phyloP scores from a whole-genome alignment of 2,888 invertebrate genomes.

The Physocephala rufipes region DNA sequence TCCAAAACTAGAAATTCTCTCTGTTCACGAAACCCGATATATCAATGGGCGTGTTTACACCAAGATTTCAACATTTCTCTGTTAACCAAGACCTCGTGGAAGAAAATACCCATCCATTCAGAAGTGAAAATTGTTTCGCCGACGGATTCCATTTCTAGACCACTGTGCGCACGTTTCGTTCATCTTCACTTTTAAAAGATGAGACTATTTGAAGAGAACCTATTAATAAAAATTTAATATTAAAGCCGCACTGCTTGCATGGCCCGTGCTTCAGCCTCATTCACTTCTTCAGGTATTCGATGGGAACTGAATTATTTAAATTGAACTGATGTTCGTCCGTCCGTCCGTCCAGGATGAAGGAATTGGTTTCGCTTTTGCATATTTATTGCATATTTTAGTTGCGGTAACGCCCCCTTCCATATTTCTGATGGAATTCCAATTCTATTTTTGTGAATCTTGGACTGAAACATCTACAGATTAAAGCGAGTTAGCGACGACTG shows the following conservation, averaged over 20 bases:
- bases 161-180: too few relatives aligned
- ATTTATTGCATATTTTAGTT: constrained; percentile 64
- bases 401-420: constrained; percentile 62
- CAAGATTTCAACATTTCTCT: too few relatives aligned
- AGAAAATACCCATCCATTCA: too few relatives aligned
- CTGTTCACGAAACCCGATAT: too few relatives aligned
- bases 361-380: constrained; percentile 62
- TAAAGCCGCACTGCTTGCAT: constrained; percentile 21
- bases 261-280: neutral
- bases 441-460: constrained; percentile 52
- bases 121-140: too few relatives aligned
- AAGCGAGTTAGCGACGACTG: too few relatives aligned
- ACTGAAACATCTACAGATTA: constrained; percentile 37
- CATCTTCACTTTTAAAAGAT: too few relatives aligned
- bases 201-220: neutral
- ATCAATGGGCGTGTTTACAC: too few relatives aligned
- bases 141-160: too few relatives aligned
- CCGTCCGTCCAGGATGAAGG: too few relatives aligned
- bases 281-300: constrained; percentile 46
- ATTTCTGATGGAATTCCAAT: constrained; percentile 62
- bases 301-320: constrained; percentile 64
- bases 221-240: constrained; percentile 33
- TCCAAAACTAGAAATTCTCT: too few relatives aligned
- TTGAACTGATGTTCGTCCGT: constrained; percentile 41
- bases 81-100: too few relatives aligned